A percentile compares a stretch with the other conserved stretches of the same genome.
phyloP scores from a whole-genome alignment of 2,797 vertebrate species.

The Sebastes trivittatus region DNA sequence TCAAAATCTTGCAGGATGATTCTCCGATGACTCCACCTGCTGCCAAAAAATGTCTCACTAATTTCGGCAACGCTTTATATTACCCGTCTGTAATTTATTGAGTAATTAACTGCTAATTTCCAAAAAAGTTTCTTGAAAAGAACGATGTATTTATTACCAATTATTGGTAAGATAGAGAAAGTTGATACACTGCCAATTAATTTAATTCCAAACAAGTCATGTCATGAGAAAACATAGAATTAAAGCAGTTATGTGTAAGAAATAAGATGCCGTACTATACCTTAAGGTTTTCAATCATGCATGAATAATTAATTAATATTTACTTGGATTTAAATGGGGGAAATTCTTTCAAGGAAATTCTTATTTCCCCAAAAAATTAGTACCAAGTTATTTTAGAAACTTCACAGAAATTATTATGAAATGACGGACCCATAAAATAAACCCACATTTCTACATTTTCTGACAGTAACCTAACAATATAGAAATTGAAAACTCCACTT shows the following conservation, averaged over 20 bases:
- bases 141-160: not conserved
- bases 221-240: not conserved
- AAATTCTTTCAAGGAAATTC: not conserved
- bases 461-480: not conserved
- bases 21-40: not conserved
- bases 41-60: not conserved
- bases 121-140: not conserved
- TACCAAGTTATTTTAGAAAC: not conserved
- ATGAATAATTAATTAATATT: not conserved
- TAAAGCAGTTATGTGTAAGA: not conserved
- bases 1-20: not conserved
- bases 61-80: not conserved
- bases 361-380: not conserved
- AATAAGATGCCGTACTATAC: not conserved
- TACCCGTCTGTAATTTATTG: constrained; percentile 9
- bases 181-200: not conserved
- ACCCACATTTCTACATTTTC: not conserved
- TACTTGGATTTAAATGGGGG: not conserved
- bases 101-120: not conserved
- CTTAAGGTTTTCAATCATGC: not conserved
- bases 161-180: not conserved
- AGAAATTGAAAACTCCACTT: constrained; percentile 8
- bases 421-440: constrained; percentile 29
- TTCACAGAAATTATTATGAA: not conserved
- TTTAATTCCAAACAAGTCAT: not conserved